Base-by-base conservation (phyloP, 2,888 invertebrate genomes). In the Nemotelus nigrinus region DNA sequence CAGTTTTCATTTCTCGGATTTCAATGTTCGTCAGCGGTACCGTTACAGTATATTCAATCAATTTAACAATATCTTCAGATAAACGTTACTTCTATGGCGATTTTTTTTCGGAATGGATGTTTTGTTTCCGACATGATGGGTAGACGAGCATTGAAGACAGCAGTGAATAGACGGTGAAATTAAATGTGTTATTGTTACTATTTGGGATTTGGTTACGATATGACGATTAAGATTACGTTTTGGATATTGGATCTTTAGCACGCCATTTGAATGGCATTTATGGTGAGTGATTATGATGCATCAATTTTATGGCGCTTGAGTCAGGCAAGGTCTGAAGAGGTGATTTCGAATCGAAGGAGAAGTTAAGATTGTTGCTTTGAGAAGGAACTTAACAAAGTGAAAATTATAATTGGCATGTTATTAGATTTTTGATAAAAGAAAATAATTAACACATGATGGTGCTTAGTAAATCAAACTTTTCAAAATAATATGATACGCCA, bases 41-140 rank as follows among this genome's bases (percentile, higher is more conserved):
- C 79, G 79, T 79, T 79, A 78, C 60, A 57, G n/a, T 57, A 78
- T 78, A 76, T 79, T 78, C 79, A 79, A 79, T 79, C 79, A 79
- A 79, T 78, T 76, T 76, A 78, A 78, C 67, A 79, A 79, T 78
- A 79, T 79, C 60, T 63, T 65, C 7, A 71, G 72, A 53, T 60
- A 68, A 55, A 71, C 77, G 60, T 58, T 72, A 10, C 48, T 60
- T n/a, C 53, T 6, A 3, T 60, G 74, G 43, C n/a, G 6, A n/a
- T 43, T 25, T 25, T 25, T 25, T 25, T n/a, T 3, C 8, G 41
- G 47, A 48, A 25, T 39, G 50, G 55, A 74, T 45, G 74, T 74
- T 74, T 74, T 74, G 74, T 74, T 60, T 60, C 58, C 45, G 44
- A 74, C 25, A 8, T 60, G 60, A 63, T 74, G 41, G 45, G 25